Base-by-base conservation (phyloP, 2,113 vertebrate species). In the Tetraodon nigroviridis region DNA sequence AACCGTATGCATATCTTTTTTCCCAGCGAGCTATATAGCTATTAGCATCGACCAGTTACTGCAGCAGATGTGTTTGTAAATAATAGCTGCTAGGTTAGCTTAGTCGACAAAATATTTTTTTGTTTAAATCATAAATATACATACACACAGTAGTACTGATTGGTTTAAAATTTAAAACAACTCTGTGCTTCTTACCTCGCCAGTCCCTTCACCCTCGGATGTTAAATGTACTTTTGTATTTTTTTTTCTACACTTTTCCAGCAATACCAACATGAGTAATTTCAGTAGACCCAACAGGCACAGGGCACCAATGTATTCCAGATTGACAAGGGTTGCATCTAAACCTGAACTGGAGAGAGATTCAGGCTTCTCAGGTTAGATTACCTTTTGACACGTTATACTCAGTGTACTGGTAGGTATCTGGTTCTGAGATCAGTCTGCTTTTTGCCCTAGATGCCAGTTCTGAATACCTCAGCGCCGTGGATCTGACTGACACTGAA, bases 341-440 rank as follows among this genome's bases (percentile, higher is more conserved):
- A 87, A 74, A 61, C 51, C 74, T 32, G 93, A 94, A 65, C 88
- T 91, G 55, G 93, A 94, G 82, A 92, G 90, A 80, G 93, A 95
- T 81, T 95, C 93, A 0, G 93, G 93, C 79, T 94, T 94, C 74
- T 96, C 93, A 93, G 94, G 93, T 95, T 71, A 73, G 86, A 63
- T 46, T 58, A 37, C 1, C 8, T 12, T 37, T 1, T 37, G 12
- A 37, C 32, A 37, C 11, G 12, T 37, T 37, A 12, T 37, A 37
- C 32, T 12, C 11, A 37, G 32, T 11, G 32, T 37, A 37, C 7
- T 37, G 32, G 32, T 8, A 37, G 11, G 12, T 37, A 1, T 8
- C 32, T 37, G 32, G 7, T 37, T 37, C 32, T 37, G 8, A 37
- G 32, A 12, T 37, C 32, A 37, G 32, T 37, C 8, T 37, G 32